Base-by-base conservation (phyloP, 2,888 invertebrate species). In the Phytoseiulus persimilis region DNA sequence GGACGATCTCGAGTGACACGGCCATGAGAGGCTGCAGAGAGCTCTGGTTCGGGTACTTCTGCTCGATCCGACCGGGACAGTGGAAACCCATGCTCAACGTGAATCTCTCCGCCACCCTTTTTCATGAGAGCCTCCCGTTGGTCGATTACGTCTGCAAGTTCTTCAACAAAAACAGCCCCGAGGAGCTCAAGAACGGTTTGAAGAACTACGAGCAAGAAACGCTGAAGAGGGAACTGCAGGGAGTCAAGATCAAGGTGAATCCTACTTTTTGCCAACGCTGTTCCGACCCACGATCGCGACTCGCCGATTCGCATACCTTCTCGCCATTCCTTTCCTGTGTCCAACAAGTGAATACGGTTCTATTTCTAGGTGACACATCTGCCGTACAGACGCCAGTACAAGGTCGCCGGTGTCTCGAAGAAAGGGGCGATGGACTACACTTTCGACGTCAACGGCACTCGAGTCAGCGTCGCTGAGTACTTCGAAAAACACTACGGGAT, bases 11-110 rank as follows among this genome's bases (percentile, higher is more conserved):
- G n/a, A 33, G 87, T 11, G 87, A 87, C 18, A n/a, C n/a, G 0
- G 28, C 87, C 0, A 18, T 90, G n/a, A 46, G 90, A 23, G 90
- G 45, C 18, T 89, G 90, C 31, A 65, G 89, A 32, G 90, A 90
- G 31, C n/a, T 91, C 0, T 87, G 89, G 32, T 90, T 89, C 84
- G 91, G 91, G 2, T 90, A 91, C 84, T 89, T 89, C 84, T 90
- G 90, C 46, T 90, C 83, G 32, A 83, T 90, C 28, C 90, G 89
- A 11, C 28, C 83, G 33, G 89, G 90, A 31, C 83, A 90, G 32
- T 39, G 65, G 83, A 90, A 90, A 0, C 89, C 89, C 0, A 83
- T 90, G 28, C 65, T 91, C 3, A 33, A 90, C 2, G 83, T 91
- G 9, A 90, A 91, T 89, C 33, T 89, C 83, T 89, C 89, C 9